Evolutionary conservation across 2,888 invertebrate species (phyloP).

Genomic region (Drosophila stalkeri): DNA sequence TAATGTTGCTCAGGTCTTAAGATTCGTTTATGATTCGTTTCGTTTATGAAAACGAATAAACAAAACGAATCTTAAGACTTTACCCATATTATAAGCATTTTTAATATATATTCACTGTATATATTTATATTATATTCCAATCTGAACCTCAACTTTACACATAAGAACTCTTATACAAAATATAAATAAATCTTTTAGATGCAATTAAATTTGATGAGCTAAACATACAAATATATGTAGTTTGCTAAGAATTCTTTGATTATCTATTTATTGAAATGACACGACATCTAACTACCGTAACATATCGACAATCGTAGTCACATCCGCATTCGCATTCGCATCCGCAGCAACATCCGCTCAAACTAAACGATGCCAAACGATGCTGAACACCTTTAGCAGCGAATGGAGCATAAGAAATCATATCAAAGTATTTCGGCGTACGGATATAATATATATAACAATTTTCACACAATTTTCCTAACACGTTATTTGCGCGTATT

Average conservation of each 20-base stretch:
- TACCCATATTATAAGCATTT: too few relatives aligned
- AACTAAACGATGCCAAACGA: slow-evolving; percentile 46
- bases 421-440: slow-evolving; percentile 66
- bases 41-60: too few relatives aligned
- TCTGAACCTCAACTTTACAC: too few relatives aligned
- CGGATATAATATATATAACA: slow-evolving; percentile 80
- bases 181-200: not conserved
- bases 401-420: slow-evolving; percentile 78
- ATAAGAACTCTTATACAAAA: not conserved
- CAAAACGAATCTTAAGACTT: too few relatives aligned
- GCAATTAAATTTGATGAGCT: not conserved
- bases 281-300: slow-evolving; percentile 37
- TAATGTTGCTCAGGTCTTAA: not conserved
- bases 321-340: slow-evolving; percentile 16
- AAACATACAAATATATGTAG: not conserved
- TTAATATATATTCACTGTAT: too few relatives aligned
- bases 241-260: not conserved
- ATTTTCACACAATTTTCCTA: slow-evolving; percentile 79
- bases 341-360: slow-evolving; percentile 30
- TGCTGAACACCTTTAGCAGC: slow-evolving; percentile 70
- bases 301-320: slow-evolving; percentile 12
- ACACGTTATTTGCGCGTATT: slow-evolving; percentile 80
- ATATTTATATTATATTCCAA: too few relatives aligned
- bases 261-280: slow-evolving; percentile 33
- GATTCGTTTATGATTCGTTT: too few relatives aligned